Conservation (phyloP, 1,140 invertebrate genomes). For the Chironomus tepperi region DNA sequence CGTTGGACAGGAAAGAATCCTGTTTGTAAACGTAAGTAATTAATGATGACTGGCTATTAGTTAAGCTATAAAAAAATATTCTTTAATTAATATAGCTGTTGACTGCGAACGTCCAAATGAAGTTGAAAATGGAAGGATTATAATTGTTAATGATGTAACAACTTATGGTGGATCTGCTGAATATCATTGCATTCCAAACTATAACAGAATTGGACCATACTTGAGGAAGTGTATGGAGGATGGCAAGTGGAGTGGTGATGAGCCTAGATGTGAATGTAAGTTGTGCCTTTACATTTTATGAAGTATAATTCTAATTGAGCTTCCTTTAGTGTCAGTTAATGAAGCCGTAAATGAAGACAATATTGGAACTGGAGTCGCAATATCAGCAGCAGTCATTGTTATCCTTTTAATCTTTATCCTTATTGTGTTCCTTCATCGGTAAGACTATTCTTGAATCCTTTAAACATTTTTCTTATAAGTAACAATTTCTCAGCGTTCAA, state of each 20-base stretch:
- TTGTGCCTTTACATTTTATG: no score
- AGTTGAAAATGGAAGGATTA: constrained; percentile 77
- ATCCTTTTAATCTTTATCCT: constrained; percentile 65
- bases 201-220: constrained; percentile 69
- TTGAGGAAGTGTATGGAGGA: constrained; percentile 72
- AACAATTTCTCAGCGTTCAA: not conserved
- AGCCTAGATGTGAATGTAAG: constrained; percentile 62
- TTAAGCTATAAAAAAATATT: not conserved
- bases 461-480: not conserved
- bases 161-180: constrained; percentile 71
- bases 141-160: constrained; percentile 74
- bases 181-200: constrained; percentile 81
- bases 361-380: constrained; percentile 68
- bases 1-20: constrained; percentile 73
- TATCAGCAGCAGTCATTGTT: constrained; percentile 65
- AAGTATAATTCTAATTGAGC: constrained; percentile 29
- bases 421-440: constrained; percentile 53
- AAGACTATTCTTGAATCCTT: not conserved
- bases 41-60: constrained; percentile 24
- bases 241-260: constrained; percentile 74
- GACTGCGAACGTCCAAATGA: constrained; percentile 68
- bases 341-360: constrained; percentile 59
- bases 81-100: constrained; percentile 49
- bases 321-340: constrained; percentile 43
- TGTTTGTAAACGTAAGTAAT: constrained; percentile 66